These are phyloP conservation scores for Drosophila barbarae DNA, from an alignment of 2,888 invertebrate genomes.

Conservation along the genomic window DNA sequence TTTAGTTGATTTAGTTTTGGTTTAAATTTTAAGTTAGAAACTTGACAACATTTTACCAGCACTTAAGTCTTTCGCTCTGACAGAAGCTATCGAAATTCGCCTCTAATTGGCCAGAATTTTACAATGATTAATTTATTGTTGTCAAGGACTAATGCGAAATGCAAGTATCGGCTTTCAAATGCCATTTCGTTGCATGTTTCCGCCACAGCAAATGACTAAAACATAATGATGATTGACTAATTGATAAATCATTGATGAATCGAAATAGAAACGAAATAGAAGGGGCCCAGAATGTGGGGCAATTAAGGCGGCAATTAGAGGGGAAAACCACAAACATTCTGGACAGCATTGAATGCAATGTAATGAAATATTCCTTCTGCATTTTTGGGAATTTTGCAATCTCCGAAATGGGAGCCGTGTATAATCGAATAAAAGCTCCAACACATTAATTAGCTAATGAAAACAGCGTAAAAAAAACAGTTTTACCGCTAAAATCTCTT, in stretches of 20 bases:
- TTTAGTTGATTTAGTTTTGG: too few species aligned
- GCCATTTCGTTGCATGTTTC: background rate
- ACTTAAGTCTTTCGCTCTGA: too few species aligned
- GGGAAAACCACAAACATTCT: background rate
- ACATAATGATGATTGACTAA: constrained; percentile 16
- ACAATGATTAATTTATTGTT: constrained; percentile 10
- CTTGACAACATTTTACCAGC: too few species aligned
- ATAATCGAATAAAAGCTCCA: background rate
- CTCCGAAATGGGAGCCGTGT: background rate
- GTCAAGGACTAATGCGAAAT: background rate
- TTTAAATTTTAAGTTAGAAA: too few species aligned
- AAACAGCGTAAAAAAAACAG: background rate
- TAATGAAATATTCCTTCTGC: background rate
- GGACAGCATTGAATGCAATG: background rate
- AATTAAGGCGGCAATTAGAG: constrained; percentile 1
- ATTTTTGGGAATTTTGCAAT: background rate
- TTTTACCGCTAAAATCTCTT: background rate
- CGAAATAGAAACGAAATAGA: background rate
- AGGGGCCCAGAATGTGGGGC: background rate
- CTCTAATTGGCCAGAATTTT: constrained; percentile 5
- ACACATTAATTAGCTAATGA: constrained; percentile 10
- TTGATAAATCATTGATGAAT: constrained; percentile 11
- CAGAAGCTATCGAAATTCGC: background rate
- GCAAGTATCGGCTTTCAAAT: background rate
- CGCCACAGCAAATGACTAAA: background rate